Evolutionary conservation across 2,113 vertebrate species (phyloP), one percentile per base, ranked within the genome.

Genomic region (Rousettus leschenaultii): DNA sequence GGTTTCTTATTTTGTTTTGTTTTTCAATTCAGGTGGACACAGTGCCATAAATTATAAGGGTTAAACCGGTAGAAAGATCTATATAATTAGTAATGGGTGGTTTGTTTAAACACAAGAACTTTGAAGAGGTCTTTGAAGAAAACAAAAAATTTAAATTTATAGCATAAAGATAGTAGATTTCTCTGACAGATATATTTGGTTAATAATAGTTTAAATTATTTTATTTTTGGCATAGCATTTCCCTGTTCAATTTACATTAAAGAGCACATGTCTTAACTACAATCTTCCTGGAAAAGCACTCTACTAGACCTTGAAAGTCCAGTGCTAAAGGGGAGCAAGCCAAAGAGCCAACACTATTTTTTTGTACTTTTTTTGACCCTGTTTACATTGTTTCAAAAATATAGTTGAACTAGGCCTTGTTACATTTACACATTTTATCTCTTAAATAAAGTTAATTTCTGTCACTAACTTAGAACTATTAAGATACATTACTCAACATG

Each of bases 341-440:
- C 28, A 82, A 65, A 96, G 71, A 93, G 95, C 95, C 91, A 92
- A 85, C 43, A 73, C 70, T 96, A 84, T 9, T 96, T 43, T 57
- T 68, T 74, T 87, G 48, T 94, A 66, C 51, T 77, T 38, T 96
- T 98, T 98, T 97, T 91, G 78, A 97, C 79, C 86, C 70, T 90
- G 65, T 92, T 97, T 96, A 91, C 95, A 96, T 86, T 0, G 79
- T 94, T 55, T 97, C 1, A 55, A 96, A 97, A 97, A 94, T 94
- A n/a, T 88, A 95, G 43, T 78, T 97, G 97, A 97, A 96, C 95
- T 92, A 94, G 13, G 53, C 57, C 97, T 68, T 93, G 10, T 98
- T 96, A 98, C 83, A 97, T 98, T 98, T 98, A 94, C 88, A 95
- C n/a, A 80, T 98, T 98, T 98, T 97, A 96, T 85, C 95, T 96